Conservation (phyloP, 2,113 vertebrate species). For the Halcyon senegalensis region DNA sequence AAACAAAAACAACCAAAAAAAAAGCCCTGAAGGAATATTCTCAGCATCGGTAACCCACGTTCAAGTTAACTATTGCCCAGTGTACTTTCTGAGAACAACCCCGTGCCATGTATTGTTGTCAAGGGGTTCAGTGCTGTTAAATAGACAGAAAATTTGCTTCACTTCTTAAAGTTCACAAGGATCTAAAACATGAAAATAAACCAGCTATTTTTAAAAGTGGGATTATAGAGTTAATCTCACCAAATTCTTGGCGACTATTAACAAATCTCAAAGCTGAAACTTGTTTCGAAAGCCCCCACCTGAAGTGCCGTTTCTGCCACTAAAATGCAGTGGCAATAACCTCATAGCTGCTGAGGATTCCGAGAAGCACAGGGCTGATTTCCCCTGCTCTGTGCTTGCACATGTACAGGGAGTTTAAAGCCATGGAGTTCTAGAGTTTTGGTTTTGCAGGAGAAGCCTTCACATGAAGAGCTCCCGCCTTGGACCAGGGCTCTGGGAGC, state of each 20-base stretch:
- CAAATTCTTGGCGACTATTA: background rate
- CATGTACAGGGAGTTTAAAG: background rate
- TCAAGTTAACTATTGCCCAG: background rate
- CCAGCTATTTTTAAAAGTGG: background rate
- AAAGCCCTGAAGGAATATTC: background rate
- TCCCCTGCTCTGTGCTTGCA: background rate
- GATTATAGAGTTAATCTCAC: background rate
- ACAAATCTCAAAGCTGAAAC: background rate
- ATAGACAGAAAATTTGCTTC: background rate
- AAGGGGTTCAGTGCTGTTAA: background rate
- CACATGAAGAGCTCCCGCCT: rapidly evolving
- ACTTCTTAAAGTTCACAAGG: background rate
- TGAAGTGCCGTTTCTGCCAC: background rate
- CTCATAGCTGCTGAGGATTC: background rate
- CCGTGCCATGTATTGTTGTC: rapidly evolving
- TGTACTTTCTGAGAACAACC: background rate
- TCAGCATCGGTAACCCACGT: background rate
- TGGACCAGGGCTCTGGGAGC: background rate
- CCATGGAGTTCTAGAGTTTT: background rate
- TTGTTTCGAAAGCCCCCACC: background rate
- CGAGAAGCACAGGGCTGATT: rapidly evolving
- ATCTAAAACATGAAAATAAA: background rate
- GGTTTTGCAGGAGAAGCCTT: background rate
- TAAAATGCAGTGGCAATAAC: background rate
- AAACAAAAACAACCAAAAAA: no score